A percentile compares a stretch with the other conserved stretches of the same genome.
Evolutionary conservation across 2,113 vertebrate genomes (phyloP).

Genomic region (Ondatra zibethicus): DNA sequence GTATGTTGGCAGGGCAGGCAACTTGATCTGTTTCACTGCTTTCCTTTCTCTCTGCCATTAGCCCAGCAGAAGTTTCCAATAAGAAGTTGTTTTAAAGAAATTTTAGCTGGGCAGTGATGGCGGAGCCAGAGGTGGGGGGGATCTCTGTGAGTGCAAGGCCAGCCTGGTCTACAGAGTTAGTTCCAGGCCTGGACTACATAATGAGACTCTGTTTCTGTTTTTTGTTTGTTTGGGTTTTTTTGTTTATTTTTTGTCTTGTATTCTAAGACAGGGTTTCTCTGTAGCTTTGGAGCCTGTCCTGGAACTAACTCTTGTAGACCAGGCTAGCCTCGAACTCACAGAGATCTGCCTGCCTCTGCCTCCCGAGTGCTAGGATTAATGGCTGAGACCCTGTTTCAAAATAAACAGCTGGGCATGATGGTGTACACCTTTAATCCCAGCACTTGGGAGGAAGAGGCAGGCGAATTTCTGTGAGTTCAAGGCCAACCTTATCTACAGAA

Average conservation of each 20-base stretch:
- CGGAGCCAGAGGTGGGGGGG: too few relatives aligned
- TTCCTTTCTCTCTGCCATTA: background rate
- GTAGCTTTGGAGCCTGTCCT: too few relatives aligned
- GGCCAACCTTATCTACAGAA: background rate
- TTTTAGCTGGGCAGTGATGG: background rate
- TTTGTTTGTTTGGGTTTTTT: too few relatives aligned
- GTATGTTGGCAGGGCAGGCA: background rate
- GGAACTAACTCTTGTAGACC: too few relatives aligned
- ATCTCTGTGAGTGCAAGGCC: background rate
- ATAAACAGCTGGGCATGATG: background rate
- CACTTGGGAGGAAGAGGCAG: background rate
- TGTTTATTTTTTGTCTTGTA: too few relatives aligned
- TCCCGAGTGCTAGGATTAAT: too few relatives aligned
- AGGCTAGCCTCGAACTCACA: too few relatives aligned
- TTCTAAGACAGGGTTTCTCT: too few relatives aligned
- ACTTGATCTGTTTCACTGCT: background rate
- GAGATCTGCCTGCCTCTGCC: too few relatives aligned
- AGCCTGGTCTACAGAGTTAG: background rate
- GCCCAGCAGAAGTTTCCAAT: background rate
- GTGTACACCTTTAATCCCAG: background rate
- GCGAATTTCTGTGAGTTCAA: background rate
- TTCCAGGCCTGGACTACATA: background rate
- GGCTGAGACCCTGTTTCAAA: too few relatives aligned
- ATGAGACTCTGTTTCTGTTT: background rate
- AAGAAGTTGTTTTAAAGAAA: background rate